These are phyloP conservation scores for Apotomis turbidana DNA, from an alignment of 2,888 invertebrate species.

Conservation along the genomic window DNA sequence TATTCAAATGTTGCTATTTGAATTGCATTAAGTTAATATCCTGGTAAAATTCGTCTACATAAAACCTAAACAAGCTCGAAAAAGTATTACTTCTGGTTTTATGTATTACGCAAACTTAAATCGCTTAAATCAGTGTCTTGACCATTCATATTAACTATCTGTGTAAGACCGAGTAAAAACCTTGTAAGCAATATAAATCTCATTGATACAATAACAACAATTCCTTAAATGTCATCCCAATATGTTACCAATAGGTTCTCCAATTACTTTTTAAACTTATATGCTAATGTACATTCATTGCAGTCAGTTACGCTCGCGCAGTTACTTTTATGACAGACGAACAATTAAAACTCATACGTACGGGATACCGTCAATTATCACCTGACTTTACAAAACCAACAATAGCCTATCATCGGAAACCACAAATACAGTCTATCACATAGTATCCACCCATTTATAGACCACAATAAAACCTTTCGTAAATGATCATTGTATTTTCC, in stretches of 20 bases:
- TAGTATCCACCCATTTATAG: conserved; percentile 33
- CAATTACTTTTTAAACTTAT: background rate
- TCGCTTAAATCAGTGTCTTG: too few species aligned
- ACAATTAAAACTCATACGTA: conserved; percentile 4
- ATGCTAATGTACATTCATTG: too few species aligned
- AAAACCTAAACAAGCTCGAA: too few species aligned
- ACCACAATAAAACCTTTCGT: conserved; percentile 36
- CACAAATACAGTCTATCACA: conserved; percentile 28
- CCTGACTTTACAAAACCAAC: conserved; percentile 25
- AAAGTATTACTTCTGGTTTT: too few species aligned
- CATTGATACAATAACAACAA: too few species aligned
- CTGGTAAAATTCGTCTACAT: too few species aligned
- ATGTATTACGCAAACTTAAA: too few species aligned
- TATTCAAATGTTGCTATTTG: too few species aligned
- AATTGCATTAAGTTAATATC: too few species aligned
- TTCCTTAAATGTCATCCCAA: background rate
- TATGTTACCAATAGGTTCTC: background rate
- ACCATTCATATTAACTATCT: too few species aligned
- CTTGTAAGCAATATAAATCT: too few species aligned
- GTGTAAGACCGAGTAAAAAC: too few species aligned
- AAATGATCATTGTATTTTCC: conserved; percentile 32
- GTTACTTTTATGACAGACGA: background rate
- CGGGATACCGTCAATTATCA: conserved; percentile 29
- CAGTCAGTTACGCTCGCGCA: background rate
- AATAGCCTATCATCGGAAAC: conserved; percentile 22